Evolutionary conservation across 2,888 invertebrate species (phyloP).

Genomic region (Entomobrya multifasciata): DNA sequence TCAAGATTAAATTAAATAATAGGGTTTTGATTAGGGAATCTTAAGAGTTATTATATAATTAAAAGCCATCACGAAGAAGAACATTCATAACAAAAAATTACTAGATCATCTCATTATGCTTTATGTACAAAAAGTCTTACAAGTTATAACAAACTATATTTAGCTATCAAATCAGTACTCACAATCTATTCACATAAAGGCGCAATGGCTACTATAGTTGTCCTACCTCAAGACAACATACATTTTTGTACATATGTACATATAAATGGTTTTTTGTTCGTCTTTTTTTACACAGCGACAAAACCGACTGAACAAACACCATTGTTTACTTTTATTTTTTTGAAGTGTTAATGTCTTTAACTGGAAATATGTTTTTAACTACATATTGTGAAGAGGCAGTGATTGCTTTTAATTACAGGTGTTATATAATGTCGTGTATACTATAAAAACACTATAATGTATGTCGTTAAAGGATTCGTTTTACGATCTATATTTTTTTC

Average conservation of each 20-base stretch:
- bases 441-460: background rate
- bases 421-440: background rate
- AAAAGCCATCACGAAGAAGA: constrained; percentile 24
- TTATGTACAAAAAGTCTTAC: background rate
- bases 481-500: background rate
- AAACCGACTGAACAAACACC: constrained; percentile 27
- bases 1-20: constrained; percentile 56
- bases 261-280: background rate
- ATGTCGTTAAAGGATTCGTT: constrained; percentile 2
- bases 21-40: constrained; percentile 49
- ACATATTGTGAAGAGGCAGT: constrained; percentile 21
- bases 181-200: too few relatives aligned
- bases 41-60: constrained; percentile 49
- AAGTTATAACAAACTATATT: background rate
- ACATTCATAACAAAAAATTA: constrained; percentile 11
- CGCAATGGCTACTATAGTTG: too few relatives aligned
- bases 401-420: constrained; percentile 30
- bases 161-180: too few relatives aligned
- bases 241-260: background rate
- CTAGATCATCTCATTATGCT: background rate
- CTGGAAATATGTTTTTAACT: constrained; percentile 42
- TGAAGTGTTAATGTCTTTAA: background rate
- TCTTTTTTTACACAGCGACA: background rate
- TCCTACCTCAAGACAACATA: too few relatives aligned
- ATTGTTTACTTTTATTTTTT: constrained; percentile 5